Base-by-base conservation (phyloP, 1,140 invertebrate genomes). In the Parasteatoda tepidariorum region DNA sequence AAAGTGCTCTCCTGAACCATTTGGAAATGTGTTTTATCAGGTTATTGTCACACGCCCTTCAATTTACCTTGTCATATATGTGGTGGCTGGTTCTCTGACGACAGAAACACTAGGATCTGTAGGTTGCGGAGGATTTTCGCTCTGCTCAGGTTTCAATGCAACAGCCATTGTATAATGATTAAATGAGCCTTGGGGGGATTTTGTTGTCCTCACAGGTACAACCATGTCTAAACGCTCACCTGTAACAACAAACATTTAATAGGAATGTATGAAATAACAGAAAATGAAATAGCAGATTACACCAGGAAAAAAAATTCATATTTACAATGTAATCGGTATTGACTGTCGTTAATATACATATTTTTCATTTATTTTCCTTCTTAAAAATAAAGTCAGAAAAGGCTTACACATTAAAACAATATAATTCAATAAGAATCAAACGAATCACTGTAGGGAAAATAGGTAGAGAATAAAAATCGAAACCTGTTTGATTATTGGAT, bases 181-280 rank as follows among this genome's bases (percentile, higher is more conserved):
- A 26, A n/a, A 57, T 1, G 22, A 38, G 7, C 48, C 68, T 26
- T 57, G 26, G 15, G 7, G 34, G 15, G 55, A 26, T 30, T 71
- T 71, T 26, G 34, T 55, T 11, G 68, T 71, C 9, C 68, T 22
- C 2, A 71, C 68, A 26, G 68, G 68, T 3, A 71, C 68, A 38
- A 71, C 48, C 68, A 71, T 71, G n/a, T 71, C 68, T 55, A 71
- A 15, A 30, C 3, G 24, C 26, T 26, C 15, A 2, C 26, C 68
- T 71, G 28, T 2, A 57, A 33, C 5, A 55, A 41, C 13, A 41
- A 41, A 41, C 38, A 41, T 41, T 41, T 41, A 41, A 13, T 6
- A 6, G 13, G 13, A 6, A 6, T 5, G 38, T 41, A 6, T 41
- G 13, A 41, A 41, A 41, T 41, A n/a, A n/a, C n/a, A n/a, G n/a